Evolutionary conservation across 2,888 invertebrate genomes (phyloP), one percentile per base, ranked within the genome.

Genomic region (Falcaria lacertinaria): DNA sequence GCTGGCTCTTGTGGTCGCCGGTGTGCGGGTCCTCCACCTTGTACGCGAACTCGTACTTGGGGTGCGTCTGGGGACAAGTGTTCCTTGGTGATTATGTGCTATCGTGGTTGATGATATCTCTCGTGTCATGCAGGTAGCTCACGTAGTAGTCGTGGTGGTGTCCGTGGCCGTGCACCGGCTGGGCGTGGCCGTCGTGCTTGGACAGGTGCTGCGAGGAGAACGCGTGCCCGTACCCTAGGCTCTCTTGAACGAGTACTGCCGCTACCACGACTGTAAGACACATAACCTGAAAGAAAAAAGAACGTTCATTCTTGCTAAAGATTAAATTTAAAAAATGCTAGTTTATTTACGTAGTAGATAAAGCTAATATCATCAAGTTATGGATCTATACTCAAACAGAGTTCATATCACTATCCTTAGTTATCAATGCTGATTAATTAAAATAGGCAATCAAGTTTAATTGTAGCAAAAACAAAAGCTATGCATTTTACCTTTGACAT

Each of bases 1-100:
- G 77, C 62, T 91, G 91, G 48, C 80, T 78, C 69, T 91, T 91
- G 64, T 89, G 81, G 73, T 91, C 91, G 11, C 90, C 90, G 14
- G 91, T 91, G 53, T 91, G 89, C 1, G 81, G 83, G 52, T 91
- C 91, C 50, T 87, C 80, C 28, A 89, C 90, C 16, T 64, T 57
- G 43, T 67, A 67, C 25, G 81, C 85, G 44, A 87, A 88, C 43
- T 80, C 81, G 38, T 59, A 63, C 34, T 62, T 63, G 0, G 61
- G 58, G 28, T 47, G 49, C 2, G 61, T 48, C 66, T 52, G 43
- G 13, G 15, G 16, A 17, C 15, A 34, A 28, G 14, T 32, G 19
- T 25, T 2, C 7, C n/a, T 11, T 15, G n/a, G 2, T 16, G 16
- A 41, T 2, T 34, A 34, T 33, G 8, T 7, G 15, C 3, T 15